phyloP scores from a whole-genome alignment of 1,140 invertebrate genomes.

The Drosophila santomea region DNA sequence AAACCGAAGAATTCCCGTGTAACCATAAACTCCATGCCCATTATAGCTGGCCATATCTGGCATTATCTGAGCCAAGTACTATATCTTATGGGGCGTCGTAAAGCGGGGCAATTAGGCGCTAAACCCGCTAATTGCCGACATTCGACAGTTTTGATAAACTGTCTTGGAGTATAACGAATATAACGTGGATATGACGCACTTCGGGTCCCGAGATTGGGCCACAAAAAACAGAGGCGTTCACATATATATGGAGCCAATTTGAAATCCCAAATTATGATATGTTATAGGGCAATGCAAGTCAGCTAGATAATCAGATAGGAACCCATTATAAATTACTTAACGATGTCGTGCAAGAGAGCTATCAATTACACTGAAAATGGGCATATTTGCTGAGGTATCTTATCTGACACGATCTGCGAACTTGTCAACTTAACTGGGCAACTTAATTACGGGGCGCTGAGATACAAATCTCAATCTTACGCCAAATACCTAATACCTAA shows the following conservation, averaged over 20 bases:
- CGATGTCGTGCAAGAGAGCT: not conserved
- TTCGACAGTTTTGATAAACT: conserved; percentile 31
- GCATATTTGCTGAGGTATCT: conserved; percentile 14
- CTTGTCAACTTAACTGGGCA: not conserved
- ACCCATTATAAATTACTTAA: not conserved
- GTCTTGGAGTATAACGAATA: no score
- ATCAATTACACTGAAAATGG: conserved; percentile 20
- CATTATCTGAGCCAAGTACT: conserved; percentile 9
- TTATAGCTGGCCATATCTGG: conserved; percentile 3
- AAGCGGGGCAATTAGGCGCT: conserved; percentile 23
- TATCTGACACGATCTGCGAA: conserved; percentile 19
- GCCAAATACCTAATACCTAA: not conserved
- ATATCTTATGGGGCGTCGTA: conserved; percentile 36
- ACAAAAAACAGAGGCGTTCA: not conserved
- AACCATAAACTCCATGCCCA: conserved; percentile 8
- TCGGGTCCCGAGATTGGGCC: not conserved
- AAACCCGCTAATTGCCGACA: conserved; percentile 26
- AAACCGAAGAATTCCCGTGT: conserved; percentile 3
- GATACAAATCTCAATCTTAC: no score
- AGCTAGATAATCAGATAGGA: no score
- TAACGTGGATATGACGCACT: conserved; percentile 11
- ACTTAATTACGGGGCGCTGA: not conserved
- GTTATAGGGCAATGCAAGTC: not conserved
- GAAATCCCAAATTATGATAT: not conserved
- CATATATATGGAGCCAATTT: no score